Evolutionary conservation across 2,888 invertebrate genomes (phyloP).

Genomic region (Steinernema scapterisci): DNA sequence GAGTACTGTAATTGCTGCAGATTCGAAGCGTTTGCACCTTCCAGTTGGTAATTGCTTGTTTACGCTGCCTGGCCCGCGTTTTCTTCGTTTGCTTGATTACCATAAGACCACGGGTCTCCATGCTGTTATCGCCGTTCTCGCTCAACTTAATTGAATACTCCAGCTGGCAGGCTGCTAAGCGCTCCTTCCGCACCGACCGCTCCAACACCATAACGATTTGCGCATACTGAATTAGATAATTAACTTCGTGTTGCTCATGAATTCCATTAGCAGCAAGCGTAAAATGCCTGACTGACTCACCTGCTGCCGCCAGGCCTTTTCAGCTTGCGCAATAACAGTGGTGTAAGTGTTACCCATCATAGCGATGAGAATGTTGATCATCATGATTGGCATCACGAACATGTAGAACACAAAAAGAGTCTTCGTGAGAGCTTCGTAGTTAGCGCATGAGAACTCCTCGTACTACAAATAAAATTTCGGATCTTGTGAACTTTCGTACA

Average conservation of each 20-base stretch:
- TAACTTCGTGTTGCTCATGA: background rate
- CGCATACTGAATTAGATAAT: slow-evolving; percentile 79
- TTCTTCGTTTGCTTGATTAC: slow-evolving; percentile 96
- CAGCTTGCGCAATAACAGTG: slow-evolving; percentile 94
- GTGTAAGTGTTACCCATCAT: slow-evolving; percentile 99
- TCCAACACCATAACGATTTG: slow-evolving; percentile 96
- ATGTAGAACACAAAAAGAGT: slow-evolving; percentile 95
- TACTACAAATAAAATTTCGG: slow-evolving; percentile 76
- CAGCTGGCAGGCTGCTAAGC: slow-evolving; percentile 86
- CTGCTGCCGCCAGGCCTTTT: slow-evolving; percentile 98
- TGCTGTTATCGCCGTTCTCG: slow-evolving; percentile 68
- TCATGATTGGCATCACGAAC: slow-evolving; percentile 90
- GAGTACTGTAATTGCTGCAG: background rate
- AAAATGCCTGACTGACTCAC: slow-evolving; percentile 68
- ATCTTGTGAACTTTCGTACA: background rate
- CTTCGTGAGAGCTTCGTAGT: slow-evolving; percentile 89
- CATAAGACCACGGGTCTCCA: slow-evolving; percentile 86
- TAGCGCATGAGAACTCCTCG: slow-evolving; percentile 84
- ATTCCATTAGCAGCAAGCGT: slow-evolving; percentile 27
- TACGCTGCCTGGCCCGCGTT: slow-evolving; percentile 91
- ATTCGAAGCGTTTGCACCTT: slow-evolving; percentile 75
- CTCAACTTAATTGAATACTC: slow-evolving; percentile 92
- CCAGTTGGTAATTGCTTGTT: slow-evolving; percentile 94
- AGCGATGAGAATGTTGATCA: slow-evolving; percentile 96
- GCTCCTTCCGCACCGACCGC: slow-evolving; percentile 85